Evolutionary conservation across 1,140 invertebrate species (phyloP).

Genomic region (Polypedilum pembai): DNA sequence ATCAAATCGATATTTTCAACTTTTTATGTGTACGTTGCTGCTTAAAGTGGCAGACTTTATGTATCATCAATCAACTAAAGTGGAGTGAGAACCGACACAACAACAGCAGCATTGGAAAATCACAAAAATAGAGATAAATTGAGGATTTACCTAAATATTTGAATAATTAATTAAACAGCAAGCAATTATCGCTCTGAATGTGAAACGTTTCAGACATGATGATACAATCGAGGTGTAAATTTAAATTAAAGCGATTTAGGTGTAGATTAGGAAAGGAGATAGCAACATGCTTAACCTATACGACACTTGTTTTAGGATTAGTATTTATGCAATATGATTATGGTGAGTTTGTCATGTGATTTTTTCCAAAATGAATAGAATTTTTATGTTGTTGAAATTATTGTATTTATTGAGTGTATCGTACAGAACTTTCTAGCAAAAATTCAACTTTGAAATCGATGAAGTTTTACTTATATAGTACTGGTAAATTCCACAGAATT

Average conservation of each 20-base stretch:
- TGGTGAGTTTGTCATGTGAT: background rate
- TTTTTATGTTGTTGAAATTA: no score
- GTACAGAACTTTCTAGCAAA: no score
- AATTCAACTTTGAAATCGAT: no score
- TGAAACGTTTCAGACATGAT: background rate
- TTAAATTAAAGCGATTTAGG: slow-evolving; percentile 23
- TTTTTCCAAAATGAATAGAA: no score
- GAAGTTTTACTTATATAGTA: no score
- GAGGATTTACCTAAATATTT: background rate
- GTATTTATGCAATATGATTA: slow-evolving; percentile 21
- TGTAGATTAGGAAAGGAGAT: background rate
- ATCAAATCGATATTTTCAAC: slow-evolving; percentile 28
- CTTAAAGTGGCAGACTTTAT: background rate
- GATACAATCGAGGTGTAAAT: slow-evolving; percentile 25
- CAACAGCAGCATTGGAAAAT: background rate
- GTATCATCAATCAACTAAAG: background rate
- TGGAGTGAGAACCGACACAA: background rate
- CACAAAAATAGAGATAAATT: background rate
- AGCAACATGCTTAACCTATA: slow-evolving; percentile 5
- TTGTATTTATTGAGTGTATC: no score
- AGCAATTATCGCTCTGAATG: slow-evolving; percentile 17
- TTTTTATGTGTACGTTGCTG: background rate
- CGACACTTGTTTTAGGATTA: slow-evolving; percentile 23
- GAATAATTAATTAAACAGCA: slow-evolving; percentile 19
- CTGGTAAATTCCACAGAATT: no score